phyloP scores from a whole-genome alignment of 2,888 invertebrate genomes.

The Ctenicera cuprea region DNA sequence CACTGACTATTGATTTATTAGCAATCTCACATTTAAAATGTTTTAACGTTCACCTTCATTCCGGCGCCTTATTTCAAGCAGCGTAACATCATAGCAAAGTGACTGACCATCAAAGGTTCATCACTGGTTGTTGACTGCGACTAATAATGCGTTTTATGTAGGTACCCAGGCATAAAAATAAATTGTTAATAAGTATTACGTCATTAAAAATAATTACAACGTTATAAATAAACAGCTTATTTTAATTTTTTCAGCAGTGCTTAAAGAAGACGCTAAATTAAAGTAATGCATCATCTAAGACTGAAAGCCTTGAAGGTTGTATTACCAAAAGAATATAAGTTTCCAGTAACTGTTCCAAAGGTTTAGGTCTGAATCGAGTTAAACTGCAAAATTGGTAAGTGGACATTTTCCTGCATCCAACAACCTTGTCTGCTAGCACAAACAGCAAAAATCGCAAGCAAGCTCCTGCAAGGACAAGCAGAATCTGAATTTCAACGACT shows the following conservation, averaged over 20 bases:
- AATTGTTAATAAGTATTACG: conserved; percentile 29
- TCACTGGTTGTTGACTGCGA: conserved; percentile 48
- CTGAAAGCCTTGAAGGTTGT: too few species aligned
- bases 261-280: too few species aligned
- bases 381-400: neutral
- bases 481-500: conserved; percentile 25
- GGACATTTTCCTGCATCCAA: neutral
- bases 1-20: neutral
- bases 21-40: neutral
- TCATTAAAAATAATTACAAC: conserved; percentile 35
- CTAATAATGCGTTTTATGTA: conserved; percentile 39
- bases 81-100: conserved; percentile 33
- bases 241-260: too few species aligned
- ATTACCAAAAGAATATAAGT: too few species aligned
- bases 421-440: conserved; percentile 20
- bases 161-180: conserved; percentile 28
- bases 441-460: neutral
- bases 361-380: neutral
- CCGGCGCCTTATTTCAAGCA: conserved; percentile 19
- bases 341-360: too few species aligned
- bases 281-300: too few species aligned
- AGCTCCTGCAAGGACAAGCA: conserved; percentile 21
- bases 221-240: neutral
- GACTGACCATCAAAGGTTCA: conserved; percentile 46
- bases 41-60: neutral